Evolutionary conservation across 2,113 vertebrate species (phyloP), one percentile per base, ranked within the genome.

Genomic region (Sylvia atricapilla): DNA sequence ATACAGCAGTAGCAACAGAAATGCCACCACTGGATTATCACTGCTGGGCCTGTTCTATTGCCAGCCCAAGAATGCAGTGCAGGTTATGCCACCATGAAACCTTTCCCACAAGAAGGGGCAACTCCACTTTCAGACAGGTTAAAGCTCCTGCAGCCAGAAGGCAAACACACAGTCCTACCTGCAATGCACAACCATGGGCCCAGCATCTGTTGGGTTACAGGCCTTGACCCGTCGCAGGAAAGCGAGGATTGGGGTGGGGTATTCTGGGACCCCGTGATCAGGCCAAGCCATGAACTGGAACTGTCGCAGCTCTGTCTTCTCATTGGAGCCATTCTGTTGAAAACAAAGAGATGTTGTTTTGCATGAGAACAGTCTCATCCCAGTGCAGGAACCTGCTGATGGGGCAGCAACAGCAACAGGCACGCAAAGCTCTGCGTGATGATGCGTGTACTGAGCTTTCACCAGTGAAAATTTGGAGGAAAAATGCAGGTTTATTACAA

Each of bases 281-380:
- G 99, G 99, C 99, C 99, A 99, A 62, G 99, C 99, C 98, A 99
- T 98, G 94, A 99, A 99, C 97, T 99, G 99, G 98, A 99, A 99
- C 97, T 99, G 99, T 24, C 99, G 98, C 11, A 99, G 98, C 91
- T 99, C 99, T 91, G 99, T 97, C 96, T 99, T 99, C 97, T 99
- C 99, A 90, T 98, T 99, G 66, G 99, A 99, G 78, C 99, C 99
- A 6, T 98, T 99, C 99, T 99, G 97, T 89, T 21, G 19, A 82
- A 66, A 33, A 92, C 75, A 89, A 90, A 93, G 35, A 53, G 5
- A n/a, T 53, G 30, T 63, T 87, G 43, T 78, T 87, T 63, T 47
- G 41, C 18, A 11, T 43, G 28, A 84, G 64, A 93, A 86, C 46
- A 39, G 49, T 62, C 59, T 77, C 27, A 47, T n/a, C 33, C 22